Conservation (phyloP, 2,888 invertebrate genomes). For the Phania funesta region DNA sequence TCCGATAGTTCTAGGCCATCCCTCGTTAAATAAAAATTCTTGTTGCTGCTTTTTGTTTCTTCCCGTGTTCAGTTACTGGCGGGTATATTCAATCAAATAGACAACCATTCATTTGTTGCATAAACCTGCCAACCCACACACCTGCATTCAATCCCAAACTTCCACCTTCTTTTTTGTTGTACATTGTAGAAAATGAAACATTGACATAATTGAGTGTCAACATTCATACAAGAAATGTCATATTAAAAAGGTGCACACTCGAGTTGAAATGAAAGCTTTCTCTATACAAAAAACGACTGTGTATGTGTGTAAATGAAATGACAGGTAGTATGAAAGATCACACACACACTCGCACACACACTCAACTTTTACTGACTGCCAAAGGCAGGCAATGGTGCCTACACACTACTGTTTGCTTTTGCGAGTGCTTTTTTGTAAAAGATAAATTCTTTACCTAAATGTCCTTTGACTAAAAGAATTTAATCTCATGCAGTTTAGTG, state of each 20-base stretch:
- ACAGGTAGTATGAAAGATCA: constrained; percentile 14
- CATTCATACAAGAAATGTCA: constrained; percentile 64
- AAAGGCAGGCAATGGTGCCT: neutral
- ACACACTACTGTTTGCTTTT: too few species aligned
- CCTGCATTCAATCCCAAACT: neutral
- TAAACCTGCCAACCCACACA: neutral
- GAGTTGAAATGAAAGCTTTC: constrained; percentile 51
- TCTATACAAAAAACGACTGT: neutral
- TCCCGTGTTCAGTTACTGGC: neutral
- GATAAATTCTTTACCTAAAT: too few species aligned
- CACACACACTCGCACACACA: neutral
- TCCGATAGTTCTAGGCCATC: neutral
- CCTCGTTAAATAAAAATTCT: neutral
- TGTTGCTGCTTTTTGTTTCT: neutral
- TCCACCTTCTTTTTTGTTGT: neutral
- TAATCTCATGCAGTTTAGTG: too few species aligned
- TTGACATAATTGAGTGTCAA: constrained; percentile 67
- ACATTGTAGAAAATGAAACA: constrained; percentile 56
- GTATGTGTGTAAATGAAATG: neutral
- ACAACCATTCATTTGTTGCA: constrained; percentile 13
- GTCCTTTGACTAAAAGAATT: too few species aligned
- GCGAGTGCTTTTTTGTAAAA: too few species aligned
- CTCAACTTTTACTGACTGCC: neutral
- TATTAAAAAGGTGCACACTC: constrained; percentile 47
- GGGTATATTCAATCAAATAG: constrained; percentile 8